Evolutionary conservation across 1,140 invertebrate species (phyloP).

Genomic region (Augochlora pura): DNA sequence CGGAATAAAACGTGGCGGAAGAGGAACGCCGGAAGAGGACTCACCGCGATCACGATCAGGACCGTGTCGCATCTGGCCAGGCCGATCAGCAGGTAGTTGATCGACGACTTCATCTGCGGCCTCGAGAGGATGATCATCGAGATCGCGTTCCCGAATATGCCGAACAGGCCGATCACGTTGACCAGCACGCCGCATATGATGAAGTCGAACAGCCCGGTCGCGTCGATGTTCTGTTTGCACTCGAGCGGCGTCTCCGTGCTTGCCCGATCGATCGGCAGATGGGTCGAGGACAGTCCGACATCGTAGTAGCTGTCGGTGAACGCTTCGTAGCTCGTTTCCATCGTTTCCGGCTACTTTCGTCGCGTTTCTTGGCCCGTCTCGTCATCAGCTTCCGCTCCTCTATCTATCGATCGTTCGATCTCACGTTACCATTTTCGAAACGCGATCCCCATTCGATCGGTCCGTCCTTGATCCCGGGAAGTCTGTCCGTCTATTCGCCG

Average conservation of each 20-base stretch:
- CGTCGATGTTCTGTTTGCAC: slow-evolving; percentile 78
- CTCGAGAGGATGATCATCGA: slow-evolving; percentile 94
- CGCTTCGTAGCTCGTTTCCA: slow-evolving; percentile 48
- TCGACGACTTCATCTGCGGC: slow-evolving; percentile 96
- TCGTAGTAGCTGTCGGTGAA: slow-evolving; percentile 30
- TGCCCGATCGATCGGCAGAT: slow-evolving; percentile 30
- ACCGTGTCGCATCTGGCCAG: slow-evolving; percentile 95
- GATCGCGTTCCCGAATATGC: slow-evolving; percentile 93
- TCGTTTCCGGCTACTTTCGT: slow-evolving; percentile 41
- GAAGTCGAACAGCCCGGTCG: slow-evolving; percentile 86
- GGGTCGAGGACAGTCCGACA: slow-evolving; percentile 43
- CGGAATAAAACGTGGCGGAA: too few relatives aligned
- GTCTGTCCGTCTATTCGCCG: background rate
- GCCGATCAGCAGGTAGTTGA: slow-evolving; percentile 95
- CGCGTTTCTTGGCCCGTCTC: slow-evolving; percentile 5
- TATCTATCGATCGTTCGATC: too few relatives aligned
- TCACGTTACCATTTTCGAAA: slow-evolving; percentile 48
- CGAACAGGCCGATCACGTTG: slow-evolving; percentile 90
- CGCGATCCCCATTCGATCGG: too few relatives aligned
- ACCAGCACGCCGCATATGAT: slow-evolving; percentile 91
- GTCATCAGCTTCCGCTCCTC: slow-evolving; percentile 10
- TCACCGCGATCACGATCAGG: slow-evolving; percentile 89
- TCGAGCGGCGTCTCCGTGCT: slow-evolving; percentile 53
- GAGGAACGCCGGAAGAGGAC: slow-evolving; percentile 13
- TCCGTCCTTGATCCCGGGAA: background rate